Evolutionary conservation across 2,113 vertebrate species (phyloP).

Genomic region (Urocolius indicus): DNA sequence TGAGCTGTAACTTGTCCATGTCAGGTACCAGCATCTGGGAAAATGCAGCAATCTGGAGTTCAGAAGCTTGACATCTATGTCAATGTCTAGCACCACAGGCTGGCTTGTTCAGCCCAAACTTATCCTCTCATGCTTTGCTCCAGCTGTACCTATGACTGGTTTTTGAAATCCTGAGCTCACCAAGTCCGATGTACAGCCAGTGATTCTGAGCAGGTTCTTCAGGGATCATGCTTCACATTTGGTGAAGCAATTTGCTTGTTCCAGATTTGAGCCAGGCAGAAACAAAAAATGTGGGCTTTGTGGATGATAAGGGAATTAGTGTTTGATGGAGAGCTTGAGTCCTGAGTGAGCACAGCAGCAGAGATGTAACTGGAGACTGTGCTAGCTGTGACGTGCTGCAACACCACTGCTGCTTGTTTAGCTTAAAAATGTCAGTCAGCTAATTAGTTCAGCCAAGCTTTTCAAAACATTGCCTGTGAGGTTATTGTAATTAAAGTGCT

Average conservation of each 20-base stretch:
- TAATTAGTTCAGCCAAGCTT: conserved; percentile 11
- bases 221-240: background rate
- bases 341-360: background rate
- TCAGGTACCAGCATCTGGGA: background rate
- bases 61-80: background rate
- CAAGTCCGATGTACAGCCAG: rapidly evolving
- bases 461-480: background rate
- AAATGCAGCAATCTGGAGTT: background rate
- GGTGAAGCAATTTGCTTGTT: background rate
- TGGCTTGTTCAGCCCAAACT: background rate
- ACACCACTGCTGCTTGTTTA: background rate
- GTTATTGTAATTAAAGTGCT: background rate
- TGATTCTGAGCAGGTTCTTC: background rate
- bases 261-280: background rate
- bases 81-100: background rate
- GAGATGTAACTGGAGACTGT: background rate
- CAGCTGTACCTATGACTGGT: rapidly evolving
- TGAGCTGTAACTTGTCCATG: background rate
- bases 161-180: background rate
- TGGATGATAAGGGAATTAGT: background rate
- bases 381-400: background rate
- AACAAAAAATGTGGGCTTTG: background rate
- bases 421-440: conserved; percentile 16
- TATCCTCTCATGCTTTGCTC: background rate
- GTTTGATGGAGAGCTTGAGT: background rate